A percentile compares a stretch with the other conserved stretches of the same genome.
Conservation (phyloP, 2,113 vertebrate genomes). For the Hiodon alosoides region DNA sequence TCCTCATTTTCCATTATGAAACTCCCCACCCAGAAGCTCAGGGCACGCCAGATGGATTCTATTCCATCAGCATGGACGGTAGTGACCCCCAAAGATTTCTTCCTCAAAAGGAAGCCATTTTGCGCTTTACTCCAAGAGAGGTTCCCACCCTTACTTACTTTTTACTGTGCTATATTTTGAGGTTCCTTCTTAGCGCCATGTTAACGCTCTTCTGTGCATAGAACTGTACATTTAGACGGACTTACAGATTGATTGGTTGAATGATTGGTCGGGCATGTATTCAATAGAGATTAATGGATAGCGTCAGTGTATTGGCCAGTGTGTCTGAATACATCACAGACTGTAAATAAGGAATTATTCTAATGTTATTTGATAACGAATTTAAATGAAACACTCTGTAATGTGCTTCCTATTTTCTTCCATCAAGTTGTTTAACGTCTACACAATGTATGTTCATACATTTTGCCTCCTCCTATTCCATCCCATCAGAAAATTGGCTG, state of each 20-base stretch:
- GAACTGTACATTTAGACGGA: too few relatives aligned
- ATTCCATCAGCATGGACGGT: too few relatives aligned
- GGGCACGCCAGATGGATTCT: too few relatives aligned
- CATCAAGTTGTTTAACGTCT: not conserved
- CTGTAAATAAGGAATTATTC: conserved; percentile 1
- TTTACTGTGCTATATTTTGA: too few relatives aligned
- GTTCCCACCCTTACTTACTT: not conserved
- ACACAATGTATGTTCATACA: not conserved
- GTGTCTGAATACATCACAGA: not conserved
- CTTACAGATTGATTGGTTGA: not conserved
- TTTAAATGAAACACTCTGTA: not conserved
- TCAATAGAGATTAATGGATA: too few relatives aligned
- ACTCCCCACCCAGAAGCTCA: too few relatives aligned
- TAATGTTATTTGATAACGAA: not conserved
- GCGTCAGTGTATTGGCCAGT: not conserved
- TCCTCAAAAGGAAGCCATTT: not conserved
- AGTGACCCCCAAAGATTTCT: too few relatives aligned
- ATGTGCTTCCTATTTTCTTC: not conserved
- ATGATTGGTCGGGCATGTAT: not conserved
- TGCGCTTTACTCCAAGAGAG: not conserved
- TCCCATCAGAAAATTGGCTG: not conserved
- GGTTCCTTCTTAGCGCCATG: too few relatives aligned
- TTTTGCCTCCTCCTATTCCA: not conserved
- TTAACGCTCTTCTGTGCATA: too few relatives aligned
- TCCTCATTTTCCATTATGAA: too few relatives aligned